Evolutionary conservation across 1,140 invertebrate genomes (phyloP).

Genomic region (Hycleus phaleratus): DNA sequence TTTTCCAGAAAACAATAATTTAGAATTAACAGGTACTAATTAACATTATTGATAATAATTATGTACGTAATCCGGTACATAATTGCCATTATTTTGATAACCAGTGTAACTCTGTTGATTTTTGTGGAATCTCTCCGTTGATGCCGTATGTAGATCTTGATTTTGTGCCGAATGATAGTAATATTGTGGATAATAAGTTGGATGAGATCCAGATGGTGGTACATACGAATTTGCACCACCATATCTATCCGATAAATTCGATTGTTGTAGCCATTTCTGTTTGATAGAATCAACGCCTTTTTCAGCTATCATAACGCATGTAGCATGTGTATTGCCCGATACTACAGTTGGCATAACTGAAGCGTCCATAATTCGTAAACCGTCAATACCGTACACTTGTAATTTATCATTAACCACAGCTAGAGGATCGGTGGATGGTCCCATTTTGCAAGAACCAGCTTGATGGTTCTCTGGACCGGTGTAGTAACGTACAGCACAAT

Average conservation of each 20-base stretch:
- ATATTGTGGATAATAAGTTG: neutral
- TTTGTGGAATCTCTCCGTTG: neutral
- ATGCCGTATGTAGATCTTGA: neutral
- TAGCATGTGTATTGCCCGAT: conserved; percentile 75
- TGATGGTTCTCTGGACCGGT: conserved; percentile 81
- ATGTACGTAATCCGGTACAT: no score
- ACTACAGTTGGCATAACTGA: conserved; percentile 70
- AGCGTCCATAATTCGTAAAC: conserved; percentile 67
- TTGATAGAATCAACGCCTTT: conserved; percentile 72
- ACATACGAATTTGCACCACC: neutral
- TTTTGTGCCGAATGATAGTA: neutral
- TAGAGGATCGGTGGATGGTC: conserved; percentile 53
- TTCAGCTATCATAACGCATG: conserved; percentile 77
- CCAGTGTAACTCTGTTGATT: neutral
- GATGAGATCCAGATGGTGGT: neutral
- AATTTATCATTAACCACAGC: conserved; percentile 67
- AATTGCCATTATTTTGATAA: neutral
- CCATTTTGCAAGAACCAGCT: conserved; percentile 77
- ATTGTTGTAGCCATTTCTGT: conserved; percentile 47
- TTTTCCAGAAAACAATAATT: no score
- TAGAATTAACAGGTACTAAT: no score
- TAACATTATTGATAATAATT: no score
- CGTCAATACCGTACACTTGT: conserved; percentile 59
- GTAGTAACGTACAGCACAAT: conserved; percentile 64
- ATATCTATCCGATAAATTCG: conserved; percentile 1